phyloP scores from a whole-genome alignment of 2,113 vertebrate species.

The Typhlomys cinereus region DNA sequence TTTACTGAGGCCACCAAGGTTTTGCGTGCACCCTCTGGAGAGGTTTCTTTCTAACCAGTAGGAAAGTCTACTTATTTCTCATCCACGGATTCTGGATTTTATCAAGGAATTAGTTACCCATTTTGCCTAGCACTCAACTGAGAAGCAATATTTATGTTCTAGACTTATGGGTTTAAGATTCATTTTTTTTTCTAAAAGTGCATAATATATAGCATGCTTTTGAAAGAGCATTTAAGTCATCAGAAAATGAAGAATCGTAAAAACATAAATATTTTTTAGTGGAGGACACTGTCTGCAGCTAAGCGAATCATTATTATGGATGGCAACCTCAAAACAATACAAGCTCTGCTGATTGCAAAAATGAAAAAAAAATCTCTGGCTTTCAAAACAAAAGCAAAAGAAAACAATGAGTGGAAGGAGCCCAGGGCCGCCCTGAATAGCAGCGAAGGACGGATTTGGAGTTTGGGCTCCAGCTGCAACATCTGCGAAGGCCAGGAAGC shows the following conservation, averaged over 20 bases:
- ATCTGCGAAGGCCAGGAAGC: not conserved
- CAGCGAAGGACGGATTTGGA: not conserved
- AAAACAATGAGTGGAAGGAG: not conserved
- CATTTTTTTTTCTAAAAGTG: not conserved
- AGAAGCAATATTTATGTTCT: not conserved
- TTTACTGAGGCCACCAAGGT: not conserved
- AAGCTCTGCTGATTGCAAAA: not conserved
- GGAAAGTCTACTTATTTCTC: not conserved
- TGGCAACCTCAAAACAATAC: not conserved
- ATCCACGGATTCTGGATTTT: not conserved
- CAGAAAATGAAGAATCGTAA: slow-evolving; percentile 1
- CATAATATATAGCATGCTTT: not conserved
- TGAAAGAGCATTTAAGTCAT: not conserved
- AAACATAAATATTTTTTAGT: slow-evolving; percentile 8
- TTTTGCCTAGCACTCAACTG: not conserved
- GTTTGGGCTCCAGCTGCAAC: not conserved
- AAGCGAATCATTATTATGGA: not conserved
- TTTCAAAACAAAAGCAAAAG: not conserved
- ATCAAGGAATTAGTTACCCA: not conserved
- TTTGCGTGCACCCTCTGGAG: not conserved
- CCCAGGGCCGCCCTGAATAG: not conserved
- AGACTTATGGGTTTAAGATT: not conserved
- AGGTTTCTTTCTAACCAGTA: not conserved
- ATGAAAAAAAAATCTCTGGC: not conserved
- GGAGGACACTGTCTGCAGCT: not conserved